Base-by-base conservation (phyloP, 2,797 vertebrate species). In the Rhinophrynus dorsalis region DNA sequence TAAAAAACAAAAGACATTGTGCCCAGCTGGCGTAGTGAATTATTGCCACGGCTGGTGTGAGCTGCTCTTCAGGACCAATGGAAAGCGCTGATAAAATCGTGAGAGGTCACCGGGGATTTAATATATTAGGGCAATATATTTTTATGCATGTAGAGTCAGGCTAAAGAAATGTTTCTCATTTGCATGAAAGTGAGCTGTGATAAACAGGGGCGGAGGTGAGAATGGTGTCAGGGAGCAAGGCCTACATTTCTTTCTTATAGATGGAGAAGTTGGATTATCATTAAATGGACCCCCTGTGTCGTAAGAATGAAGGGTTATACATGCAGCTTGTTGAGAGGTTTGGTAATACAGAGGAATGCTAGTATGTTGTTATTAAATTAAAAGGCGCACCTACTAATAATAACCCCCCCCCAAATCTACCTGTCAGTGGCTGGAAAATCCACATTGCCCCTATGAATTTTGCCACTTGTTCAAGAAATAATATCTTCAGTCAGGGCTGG, bases 21-120 rank as follows among this genome's bases (percentile, higher is more conserved):
- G 57, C 65, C 24, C 78, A 59, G 82, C 80, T 79, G 77, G 75
- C 0, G 5, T 68, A 50, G 3, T 57, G 38, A 75, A 27, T 79
- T 67, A 69, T 44, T n/a, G 0, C 1, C 52, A 0, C 2, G 27
- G 18, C 63, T 40, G 47, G 48, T 63, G 77, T 61, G 74, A 55
- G 68, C 32, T 56, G 54, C 32, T 60, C 27, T 15, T 26, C 20
- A 21, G 18, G 23, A 8, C 54, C 37, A 18, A 62, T 18, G 33
- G 33, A 59, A 59, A 59, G 29, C 33, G n/a, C 30, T 50, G 26
- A 65, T 73, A 54, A 66, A 65, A 37, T 47, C 1, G 29, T 0
- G 1, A 63, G 33, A 21, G 73, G 54, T 27, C 24, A 44, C 10
- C 13, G 6, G 23, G 45, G 15, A 45, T 37, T 23, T 18, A 37